Evolutionary conservation across 2,113 vertebrate genomes (phyloP), one percentile per base, ranked within the genome.

Genomic region (Thunnus maccoyii): DNA sequence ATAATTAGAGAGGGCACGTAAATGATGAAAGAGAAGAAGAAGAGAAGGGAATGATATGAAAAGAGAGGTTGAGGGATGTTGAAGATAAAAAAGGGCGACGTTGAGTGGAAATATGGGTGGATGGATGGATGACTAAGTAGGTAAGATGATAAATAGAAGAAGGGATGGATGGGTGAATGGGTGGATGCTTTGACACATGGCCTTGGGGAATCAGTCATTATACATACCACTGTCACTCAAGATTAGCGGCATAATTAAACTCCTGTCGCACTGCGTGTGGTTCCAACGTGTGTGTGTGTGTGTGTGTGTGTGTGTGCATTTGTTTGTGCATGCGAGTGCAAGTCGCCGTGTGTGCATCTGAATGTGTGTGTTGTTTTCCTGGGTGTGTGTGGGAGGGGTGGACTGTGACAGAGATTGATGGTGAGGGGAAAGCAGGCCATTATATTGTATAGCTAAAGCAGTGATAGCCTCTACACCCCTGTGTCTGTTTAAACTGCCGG

Each of bases 201-300:
- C 85, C 89, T 86, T 30, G 2, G 91, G 90, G 93, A 93, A 92
- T 90, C 88, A 67, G 55, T 80, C 85, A 86, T 93, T 93, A 92
- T 93, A 92, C 80, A 90, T 73, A 86, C 76, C 65, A 75, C 89
- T 93, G 93, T 92, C 93, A 93, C 86, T 95, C 93, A 94, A 93
- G 90, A 94, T 94, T 93, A 94, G 89, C 65, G 46, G 81, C 86
- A 85, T 93, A 94, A 94, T 93, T 93, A 94, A 88, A 88, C 80
- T 84, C 80, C 82, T 92, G 75, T 84, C 83, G 55, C 78, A 60
- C 57, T 25, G 85, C 54, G 79, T 90, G 85, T 67, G 81, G 85
- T 47, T 89, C 5, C 3, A 65, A 6, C 17, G 57, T 75, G 77
- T 54, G 68, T 77, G 63, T 72, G 63, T 72, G 17, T 17, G 5